Percentiles rank a stretch among this genome's conserved stretches.
phyloP scores from a whole-genome alignment of 2,888 invertebrate genomes.

The Chromoteleia sp. region DNA sequence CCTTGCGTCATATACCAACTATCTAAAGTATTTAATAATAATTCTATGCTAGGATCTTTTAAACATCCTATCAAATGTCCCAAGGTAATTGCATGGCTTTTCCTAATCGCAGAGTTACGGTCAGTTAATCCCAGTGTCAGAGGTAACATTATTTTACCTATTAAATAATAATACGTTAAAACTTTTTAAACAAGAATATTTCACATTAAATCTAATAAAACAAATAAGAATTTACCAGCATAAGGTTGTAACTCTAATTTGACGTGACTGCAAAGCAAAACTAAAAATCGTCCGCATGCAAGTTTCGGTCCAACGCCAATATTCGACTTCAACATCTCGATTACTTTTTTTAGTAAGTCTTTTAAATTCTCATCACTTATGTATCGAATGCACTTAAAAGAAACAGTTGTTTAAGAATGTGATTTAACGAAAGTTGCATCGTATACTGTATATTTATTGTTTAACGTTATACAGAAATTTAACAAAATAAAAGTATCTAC shows the following conservation, averaged over 20 bases:
- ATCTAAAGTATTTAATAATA: constrained; percentile 87
- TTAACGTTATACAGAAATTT: too few relatives aligned
- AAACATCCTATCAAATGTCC: constrained; percentile 93
- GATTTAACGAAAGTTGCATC: too few relatives aligned
- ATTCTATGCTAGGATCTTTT: constrained; percentile 90
- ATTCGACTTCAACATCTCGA: constrained; percentile 92
- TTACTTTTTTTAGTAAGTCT: constrained; percentile 91
- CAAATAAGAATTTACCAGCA: constrained; percentile 83
- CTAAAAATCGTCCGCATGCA: constrained; percentile 92
- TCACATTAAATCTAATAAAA: too few relatives aligned
- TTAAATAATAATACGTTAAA: not conserved
- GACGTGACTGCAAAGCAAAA: constrained; percentile 86
- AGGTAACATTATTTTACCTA: constrained; percentile 87
- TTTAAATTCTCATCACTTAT: constrained; percentile 91
- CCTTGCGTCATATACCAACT: constrained; percentile 89
- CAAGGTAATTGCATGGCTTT: constrained; percentile 93
- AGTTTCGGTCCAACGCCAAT: constrained; percentile 94
- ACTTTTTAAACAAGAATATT: too few relatives aligned
- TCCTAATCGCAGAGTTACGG: constrained; percentile 92
- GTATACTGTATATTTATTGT: too few relatives aligned
- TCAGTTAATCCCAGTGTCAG: constrained; percentile 93
- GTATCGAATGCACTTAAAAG: constrained; percentile 88
- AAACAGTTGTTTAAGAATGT: too few relatives aligned
- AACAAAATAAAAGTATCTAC: constrained; percentile 83
- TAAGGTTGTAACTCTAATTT: constrained; percentile 87